A percentile compares a stretch with the other conserved stretches of the same genome.
Evolutionary conservation across 2,888 invertebrate species (phyloP).

Genomic region (Ormyrus labotus): DNA sequence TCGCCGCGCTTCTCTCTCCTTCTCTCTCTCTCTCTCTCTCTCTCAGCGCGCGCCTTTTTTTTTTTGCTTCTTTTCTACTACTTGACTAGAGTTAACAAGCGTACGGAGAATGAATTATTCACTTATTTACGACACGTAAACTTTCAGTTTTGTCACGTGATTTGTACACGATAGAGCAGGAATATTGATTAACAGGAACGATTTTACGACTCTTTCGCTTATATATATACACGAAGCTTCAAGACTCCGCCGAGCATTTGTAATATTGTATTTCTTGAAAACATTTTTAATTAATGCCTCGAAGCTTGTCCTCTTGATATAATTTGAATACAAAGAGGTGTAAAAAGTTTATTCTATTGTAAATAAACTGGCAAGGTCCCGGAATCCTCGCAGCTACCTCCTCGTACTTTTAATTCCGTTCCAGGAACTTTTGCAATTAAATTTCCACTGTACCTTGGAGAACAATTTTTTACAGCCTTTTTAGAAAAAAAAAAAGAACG

Average conservation of each 20-base stretch:
- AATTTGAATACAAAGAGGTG: background rate
- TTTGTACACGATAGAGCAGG: slow-evolving; percentile 53
- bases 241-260: slow-evolving; percentile 17
- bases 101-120: slow-evolving; percentile 72
- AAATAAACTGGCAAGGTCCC: too few relatives aligned
- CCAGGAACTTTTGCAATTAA: too few relatives aligned
- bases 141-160: slow-evolving; percentile 60
- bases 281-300: slow-evolving; percentile 20
- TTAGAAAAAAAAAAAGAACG: too few relatives aligned
- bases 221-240: slow-evolving; percentile 4
- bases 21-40: slow-evolving; percentile 55
- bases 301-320: background rate
- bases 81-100: slow-evolving; percentile 67
- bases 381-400: too few relatives aligned
- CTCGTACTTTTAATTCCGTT: too few relatives aligned
- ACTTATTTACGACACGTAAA: slow-evolving; percentile 74
- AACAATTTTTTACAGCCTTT: too few relatives aligned
- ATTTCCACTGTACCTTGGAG: too few relatives aligned
- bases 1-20: slow-evolving; percentile 63
- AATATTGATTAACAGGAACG: slow-evolving; percentile 55
- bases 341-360: background rate
- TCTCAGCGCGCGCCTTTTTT: slow-evolving; percentile 58
- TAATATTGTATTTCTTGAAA: slow-evolving; percentile 5
- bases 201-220: slow-evolving; percentile 48
- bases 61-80: slow-evolving; percentile 47